These are phyloP conservation scores for Calameuta idolon DNA, from an alignment of 2,888 invertebrate genomes.

Conservation along the genomic window DNA sequence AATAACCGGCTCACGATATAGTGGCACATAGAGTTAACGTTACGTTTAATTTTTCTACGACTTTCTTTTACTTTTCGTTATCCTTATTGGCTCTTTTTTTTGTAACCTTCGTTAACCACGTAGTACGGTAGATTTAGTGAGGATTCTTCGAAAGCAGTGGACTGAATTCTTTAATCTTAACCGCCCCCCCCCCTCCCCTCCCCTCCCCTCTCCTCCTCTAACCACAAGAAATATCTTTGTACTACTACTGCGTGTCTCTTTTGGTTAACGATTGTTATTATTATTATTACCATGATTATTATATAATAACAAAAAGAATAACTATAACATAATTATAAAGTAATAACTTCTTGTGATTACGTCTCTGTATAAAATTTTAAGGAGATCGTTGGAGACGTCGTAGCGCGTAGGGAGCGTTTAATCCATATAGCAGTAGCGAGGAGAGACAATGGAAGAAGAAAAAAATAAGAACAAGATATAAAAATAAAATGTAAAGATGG, in stretches of 20 bases:
- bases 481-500: slow-evolving; percentile 17
- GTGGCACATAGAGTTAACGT: background rate
- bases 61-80: background rate
- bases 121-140: background rate
- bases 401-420: slow-evolving; percentile 2
- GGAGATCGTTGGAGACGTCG: slow-evolving; percentile 7
- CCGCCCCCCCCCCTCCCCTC: background rate
- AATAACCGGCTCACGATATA: background rate
- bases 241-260: slow-evolving; percentile 55
- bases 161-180: slow-evolving; percentile 16
- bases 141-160: slow-evolving; percentile 23
- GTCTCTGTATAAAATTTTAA: slow-evolving; percentile 43
- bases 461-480: background rate
- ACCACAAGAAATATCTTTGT: slow-evolving; percentile 44
- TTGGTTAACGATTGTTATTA: slow-evolving; percentile 47
- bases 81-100: background rate
- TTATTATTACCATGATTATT: slow-evolving; percentile 41
- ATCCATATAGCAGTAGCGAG: background rate
- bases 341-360: slow-evolving; percentile 50
- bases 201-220: background rate
- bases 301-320: slow-evolving; percentile 18
- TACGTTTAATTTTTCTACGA: background rate
- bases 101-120: background rate
- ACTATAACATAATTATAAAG: slow-evolving; percentile 30
- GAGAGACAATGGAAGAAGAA: background rate